Base-by-base conservation (phyloP, 2,797 vertebrate genomes). In the Gymnothorax reevesii region DNA sequence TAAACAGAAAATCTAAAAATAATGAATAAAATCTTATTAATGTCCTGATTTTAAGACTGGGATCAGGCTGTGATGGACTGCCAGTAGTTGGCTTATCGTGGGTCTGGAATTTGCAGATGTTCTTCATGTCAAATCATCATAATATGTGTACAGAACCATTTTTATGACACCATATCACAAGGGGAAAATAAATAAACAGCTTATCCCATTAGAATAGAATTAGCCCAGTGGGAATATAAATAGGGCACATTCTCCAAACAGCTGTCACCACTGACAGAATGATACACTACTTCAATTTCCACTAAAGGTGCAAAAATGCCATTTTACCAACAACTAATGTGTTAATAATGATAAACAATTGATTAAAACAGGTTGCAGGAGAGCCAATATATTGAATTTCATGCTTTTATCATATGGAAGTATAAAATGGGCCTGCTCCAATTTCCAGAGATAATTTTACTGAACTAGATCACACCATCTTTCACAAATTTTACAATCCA, bases 181-280 rank as follows among this genome's bases (percentile, higher is more conserved):
- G 15, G 49, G 33, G 7, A 15, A 42, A 42, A 87, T 62, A 33
- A 71, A 89, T 87, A 90, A 17, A 57, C 83, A 80, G 87, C 84
- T 69, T 75, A 64, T 89, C 88, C 89, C 84, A 85, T 89, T 89
- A 89, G 80, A 83, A 62, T 54, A 69, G 69, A 85, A 85, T 88
- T 88, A 71, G 64, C 79, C 71, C 77, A 73, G 84, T 84, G 83
- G 49, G 84, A 84, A 85, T 57, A 52, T 71, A 89, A 86, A 87
- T 60, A 88, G 80, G 60, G 60, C 17, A 85, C 60, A 69, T 62
- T 88, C 83, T 84, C 55, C 20, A 80, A 73, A 71, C 88, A 89
- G 89, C 88, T 85, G 80, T 69, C 62, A 86, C 88, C 84, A 64
- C 84, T 73, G 66, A 83, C 80, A 87, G 82, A 80, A 87, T 86